Percentiles rank a stretch among this genome's conserved stretches.
These are phyloP conservation scores for Heliothis virescens DNA, from an alignment of 1,140 invertebrate genomes.

Conservation along the genomic window DNA sequence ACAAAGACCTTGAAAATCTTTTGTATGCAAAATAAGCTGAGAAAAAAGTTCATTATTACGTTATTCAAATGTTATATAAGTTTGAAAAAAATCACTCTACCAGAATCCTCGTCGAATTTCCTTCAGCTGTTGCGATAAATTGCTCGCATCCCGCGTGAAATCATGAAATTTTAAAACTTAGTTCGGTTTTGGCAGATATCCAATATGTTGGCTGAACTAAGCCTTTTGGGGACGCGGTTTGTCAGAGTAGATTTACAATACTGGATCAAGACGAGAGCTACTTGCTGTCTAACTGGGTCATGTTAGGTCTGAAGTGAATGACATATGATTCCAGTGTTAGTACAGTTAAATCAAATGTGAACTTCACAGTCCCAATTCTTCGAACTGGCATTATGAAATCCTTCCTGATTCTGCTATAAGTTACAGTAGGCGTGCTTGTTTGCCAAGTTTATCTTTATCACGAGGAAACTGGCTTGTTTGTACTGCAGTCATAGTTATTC, in stretches of 20 bases:
- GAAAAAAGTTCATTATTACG: not conserved
- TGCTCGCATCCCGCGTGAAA: conserved; percentile 1
- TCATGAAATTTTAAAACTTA: conserved; percentile 39
- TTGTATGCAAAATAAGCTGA: conserved; percentile 17
- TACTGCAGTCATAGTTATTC: conserved; percentile 5
- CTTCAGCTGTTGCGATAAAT: conserved; percentile 19
- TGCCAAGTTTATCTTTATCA: conserved; percentile 24
- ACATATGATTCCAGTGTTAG: not conserved
- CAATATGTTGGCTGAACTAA: conserved; percentile 12
- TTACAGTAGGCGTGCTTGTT: not conserved
- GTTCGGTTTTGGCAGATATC: conserved; percentile 31
- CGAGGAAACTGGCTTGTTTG: conserved; percentile 29
- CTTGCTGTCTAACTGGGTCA: conserved; percentile 34
- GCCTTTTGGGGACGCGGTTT: conserved; percentile 29
- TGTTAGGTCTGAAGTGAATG: conserved; percentile 18
- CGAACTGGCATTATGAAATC: not conserved
- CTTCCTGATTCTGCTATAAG: conserved; percentile 20
- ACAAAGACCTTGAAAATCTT: conserved; percentile 8
- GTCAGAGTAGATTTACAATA: conserved; percentile 41
- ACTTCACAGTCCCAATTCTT: not conserved
- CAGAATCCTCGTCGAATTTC: not conserved
- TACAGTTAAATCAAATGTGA: not conserved
- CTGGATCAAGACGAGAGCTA: conserved; percentile 20
- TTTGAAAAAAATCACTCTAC: not conserved
- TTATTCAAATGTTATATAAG: not conserved